These are phyloP conservation scores for Anser brachyrhynchus DNA, from an alignment of 2,113 vertebrate genomes.

Conservation along the genomic window DNA sequence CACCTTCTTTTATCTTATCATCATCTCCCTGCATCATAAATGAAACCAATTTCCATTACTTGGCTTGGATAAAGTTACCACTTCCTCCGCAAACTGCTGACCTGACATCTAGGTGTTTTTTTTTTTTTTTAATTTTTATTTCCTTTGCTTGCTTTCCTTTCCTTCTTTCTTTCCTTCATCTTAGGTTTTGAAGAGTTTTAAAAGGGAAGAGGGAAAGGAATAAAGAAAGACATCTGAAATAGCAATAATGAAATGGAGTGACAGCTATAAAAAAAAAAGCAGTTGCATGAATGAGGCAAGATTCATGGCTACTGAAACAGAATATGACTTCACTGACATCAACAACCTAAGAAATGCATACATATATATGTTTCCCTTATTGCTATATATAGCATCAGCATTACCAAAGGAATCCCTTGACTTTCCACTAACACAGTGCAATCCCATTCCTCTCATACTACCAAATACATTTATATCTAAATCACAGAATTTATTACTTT, in stretches of 20 bases:
- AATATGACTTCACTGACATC: not conserved
- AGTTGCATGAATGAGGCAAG: not conserved
- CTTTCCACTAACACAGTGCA: not conserved
- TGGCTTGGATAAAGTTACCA: not conserved
- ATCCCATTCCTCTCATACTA: not conserved
- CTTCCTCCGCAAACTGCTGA: not conserved
- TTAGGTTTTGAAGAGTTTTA: not conserved
- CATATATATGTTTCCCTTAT: not conserved
- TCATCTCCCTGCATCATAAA: not conserved
- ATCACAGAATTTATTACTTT: constrained; percentile 10
- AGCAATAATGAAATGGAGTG: not conserved
- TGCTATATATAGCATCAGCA: not conserved
- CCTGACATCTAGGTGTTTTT: not conserved
- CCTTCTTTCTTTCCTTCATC: not conserved
- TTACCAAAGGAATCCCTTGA: not conserved
- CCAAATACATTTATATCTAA: not conserved
- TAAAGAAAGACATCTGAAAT: not conserved
- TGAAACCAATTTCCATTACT: not conserved
- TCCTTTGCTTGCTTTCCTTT: no score
- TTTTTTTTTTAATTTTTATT: no score
- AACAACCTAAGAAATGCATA: not conserved
- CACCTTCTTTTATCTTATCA: not conserved
- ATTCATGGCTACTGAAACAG: not conserved
- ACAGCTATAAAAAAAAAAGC: not conserved
- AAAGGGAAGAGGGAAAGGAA: not conserved